Evolutionary conservation across 2,113 vertebrate species (phyloP).

Genomic region (Datnioides undecimradiatus): DNA sequence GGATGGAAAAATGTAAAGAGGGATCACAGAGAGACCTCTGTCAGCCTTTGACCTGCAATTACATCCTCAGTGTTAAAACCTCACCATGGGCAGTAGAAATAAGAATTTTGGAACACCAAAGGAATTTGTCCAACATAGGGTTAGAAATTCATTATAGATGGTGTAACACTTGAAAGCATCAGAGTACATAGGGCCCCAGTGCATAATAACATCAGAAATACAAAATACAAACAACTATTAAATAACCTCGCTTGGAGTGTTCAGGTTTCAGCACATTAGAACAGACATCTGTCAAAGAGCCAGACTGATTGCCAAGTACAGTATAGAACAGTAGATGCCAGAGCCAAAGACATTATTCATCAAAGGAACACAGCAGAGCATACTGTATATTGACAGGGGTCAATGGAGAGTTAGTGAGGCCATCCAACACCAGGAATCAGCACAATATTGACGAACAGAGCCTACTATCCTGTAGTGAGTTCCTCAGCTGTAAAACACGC

Average conservation of each 20-base stretch:
- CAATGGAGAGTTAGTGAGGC: background rate
- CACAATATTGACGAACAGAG: background rate
- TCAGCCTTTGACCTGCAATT: conserved; percentile 18
- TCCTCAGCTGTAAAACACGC: conserved; percentile 13
- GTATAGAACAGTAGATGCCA: conserved; percentile 11
- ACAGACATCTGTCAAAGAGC: background rate
- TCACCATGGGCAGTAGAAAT: background rate
- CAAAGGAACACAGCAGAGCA: background rate
- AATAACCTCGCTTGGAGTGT: background rate
- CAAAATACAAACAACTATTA: conserved; percentile 31
- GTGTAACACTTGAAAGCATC: background rate
- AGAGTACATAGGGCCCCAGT: background rate
- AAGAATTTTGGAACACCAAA: too few species aligned
- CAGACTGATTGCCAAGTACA: conserved; percentile 17
- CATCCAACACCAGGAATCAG: conserved; percentile 27
- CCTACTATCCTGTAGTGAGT: background rate
- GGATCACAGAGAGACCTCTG: conserved; percentile 6
- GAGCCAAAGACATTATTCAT: conserved; percentile 27
- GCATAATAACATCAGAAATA: background rate
- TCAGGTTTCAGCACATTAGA: conserved; percentile 17
- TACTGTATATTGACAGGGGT: background rate
- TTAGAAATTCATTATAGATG: background rate
- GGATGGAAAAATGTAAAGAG: conserved; percentile 22
- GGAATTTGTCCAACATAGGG: background rate
- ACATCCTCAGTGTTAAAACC: conserved; percentile 10